Percentiles rank a stretch among this genome's conserved stretches.
Conservation (phyloP, 2,797 vertebrate species). For the Gambusia yucatana region DNA sequence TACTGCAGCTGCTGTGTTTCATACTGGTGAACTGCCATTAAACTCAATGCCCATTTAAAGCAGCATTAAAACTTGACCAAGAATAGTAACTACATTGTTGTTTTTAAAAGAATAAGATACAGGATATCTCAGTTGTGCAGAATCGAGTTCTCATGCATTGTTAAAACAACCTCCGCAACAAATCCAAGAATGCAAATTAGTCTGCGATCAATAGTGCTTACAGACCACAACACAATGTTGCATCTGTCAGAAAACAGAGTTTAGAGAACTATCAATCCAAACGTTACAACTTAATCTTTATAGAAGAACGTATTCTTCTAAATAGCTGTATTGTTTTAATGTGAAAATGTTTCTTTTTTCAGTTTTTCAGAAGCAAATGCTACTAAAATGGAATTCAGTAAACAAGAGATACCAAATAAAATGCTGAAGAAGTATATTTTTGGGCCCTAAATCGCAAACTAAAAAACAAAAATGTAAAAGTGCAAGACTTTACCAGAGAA, state of each 20-base stretch:
- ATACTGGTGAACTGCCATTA: background rate
- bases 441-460: background rate
- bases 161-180: background rate
- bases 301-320: background rate
- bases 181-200: background rate
- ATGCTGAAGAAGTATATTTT: background rate
- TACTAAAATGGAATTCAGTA: background rate
- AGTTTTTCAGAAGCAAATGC: background rate
- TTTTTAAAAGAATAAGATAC: background rate
- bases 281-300: background rate
- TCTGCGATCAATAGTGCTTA: background rate
- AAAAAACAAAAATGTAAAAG: background rate
- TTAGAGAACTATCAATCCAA: background rate
- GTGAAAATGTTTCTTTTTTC: background rate
- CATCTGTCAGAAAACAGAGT: background rate
- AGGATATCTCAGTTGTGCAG: background rate
- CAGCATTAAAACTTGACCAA: background rate
- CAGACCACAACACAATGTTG: background rate
- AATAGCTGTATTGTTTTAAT: background rate
- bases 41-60: background rate
- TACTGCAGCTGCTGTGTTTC: background rate
- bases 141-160: background rate
- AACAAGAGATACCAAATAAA: background rate
- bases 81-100: background rate
- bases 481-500: background rate